phyloP scores from a whole-genome alignment of 2,888 invertebrate genomes.

The Willowsia nigromaculata region DNA sequence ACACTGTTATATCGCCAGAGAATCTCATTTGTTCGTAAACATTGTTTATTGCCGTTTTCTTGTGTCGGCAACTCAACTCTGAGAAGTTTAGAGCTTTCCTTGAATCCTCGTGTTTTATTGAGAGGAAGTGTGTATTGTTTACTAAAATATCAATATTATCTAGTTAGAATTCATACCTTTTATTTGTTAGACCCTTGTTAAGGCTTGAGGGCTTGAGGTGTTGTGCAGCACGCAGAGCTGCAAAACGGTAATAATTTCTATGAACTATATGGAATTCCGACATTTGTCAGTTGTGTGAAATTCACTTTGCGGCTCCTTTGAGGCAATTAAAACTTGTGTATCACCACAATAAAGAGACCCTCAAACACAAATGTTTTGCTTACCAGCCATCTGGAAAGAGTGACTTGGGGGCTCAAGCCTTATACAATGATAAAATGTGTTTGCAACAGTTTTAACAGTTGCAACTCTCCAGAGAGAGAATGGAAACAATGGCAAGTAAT shows the following conservation, averaged over 20 bases:
- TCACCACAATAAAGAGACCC: constrained; percentile 27
- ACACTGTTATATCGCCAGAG: not conserved
- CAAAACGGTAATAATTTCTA: too few relatives aligned
- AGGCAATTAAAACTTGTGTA: constrained; percentile 57
- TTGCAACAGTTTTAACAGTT: too few relatives aligned
- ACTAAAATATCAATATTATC: not conserved
- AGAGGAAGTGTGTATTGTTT: not conserved
- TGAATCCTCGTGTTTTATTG: not conserved
- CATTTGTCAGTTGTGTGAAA: not conserved
- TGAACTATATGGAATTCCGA: not conserved
- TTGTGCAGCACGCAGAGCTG: too few relatives aligned
- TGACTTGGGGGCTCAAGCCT: not conserved
- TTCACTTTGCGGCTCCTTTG: constrained; percentile 49
- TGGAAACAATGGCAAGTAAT: not conserved
- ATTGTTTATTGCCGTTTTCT: not conserved
- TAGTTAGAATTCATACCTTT: not conserved
- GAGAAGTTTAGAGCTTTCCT: too few relatives aligned
- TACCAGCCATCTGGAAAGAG: constrained; percentile 10
- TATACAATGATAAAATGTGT: too few relatives aligned
- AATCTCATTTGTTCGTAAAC: not conserved
- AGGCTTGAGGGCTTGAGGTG: not conserved
- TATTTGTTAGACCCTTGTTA: not conserved
- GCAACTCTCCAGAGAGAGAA: not conserved
- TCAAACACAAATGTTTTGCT: not conserved
- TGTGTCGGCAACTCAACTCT: not conserved